A percentile compares a stretch with the other conserved stretches of the same genome.
phyloP scores from a whole-genome alignment of 92 coral and sea anemone genomes.

The Zoanthus sansibaricus region DNA sequence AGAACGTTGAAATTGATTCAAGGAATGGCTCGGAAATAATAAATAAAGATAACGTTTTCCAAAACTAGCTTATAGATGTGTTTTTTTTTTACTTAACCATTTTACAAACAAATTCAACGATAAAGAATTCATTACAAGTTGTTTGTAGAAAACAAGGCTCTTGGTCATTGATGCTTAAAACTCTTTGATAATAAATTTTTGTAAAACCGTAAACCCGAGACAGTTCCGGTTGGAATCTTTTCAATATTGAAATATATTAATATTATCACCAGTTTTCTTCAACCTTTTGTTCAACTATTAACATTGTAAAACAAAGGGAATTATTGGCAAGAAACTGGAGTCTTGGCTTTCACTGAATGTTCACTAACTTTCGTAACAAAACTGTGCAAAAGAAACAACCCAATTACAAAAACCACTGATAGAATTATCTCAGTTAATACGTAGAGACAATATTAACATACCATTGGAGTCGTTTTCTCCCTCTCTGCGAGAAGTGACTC shows the following conservation, averaged over 20 bases:
- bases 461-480: conserved; percentile 25
- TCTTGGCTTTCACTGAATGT: neutral
- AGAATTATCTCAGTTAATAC: neutral
- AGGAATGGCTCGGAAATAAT: neutral
- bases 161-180: neutral
- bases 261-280: neutral
- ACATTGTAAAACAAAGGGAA: neutral
- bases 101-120: neutral
- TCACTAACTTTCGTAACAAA: conserved; percentile 23
- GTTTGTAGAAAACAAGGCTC: neutral
- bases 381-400: neutral
- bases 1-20: neutral
- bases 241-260: conserved; percentile 13
- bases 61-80: neutral
- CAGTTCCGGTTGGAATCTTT: neutral
- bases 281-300: neutral
- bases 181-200: neutral
- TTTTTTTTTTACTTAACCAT: conserved; percentile 13
- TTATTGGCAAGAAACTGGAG: conserved; percentile 4
- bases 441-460: neutral
- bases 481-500: conserved; percentile 40
- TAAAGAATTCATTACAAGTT: neutral
- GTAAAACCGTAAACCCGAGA: conserved; percentile 2
- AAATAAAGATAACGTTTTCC: neutral
- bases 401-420: neutral